Conservation (phyloP, 2,888 invertebrate genomes). For the Epistrophella euchroma region DNA sequence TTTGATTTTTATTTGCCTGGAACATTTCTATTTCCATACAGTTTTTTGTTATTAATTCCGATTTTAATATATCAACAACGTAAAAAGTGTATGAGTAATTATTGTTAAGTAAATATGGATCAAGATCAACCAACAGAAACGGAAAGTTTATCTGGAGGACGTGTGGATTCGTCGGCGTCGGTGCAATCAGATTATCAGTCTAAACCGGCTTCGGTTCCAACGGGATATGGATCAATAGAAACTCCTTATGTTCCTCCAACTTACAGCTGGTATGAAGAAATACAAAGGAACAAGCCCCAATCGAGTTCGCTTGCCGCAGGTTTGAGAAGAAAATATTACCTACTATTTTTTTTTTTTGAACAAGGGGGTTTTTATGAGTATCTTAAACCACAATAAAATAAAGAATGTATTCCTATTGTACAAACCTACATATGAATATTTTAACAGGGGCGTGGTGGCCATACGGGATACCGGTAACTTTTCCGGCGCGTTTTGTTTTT, state of each 20-base stretch:
- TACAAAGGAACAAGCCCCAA: conserved; percentile 4
- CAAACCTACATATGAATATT: too few species aligned
- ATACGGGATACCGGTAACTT: too few species aligned
- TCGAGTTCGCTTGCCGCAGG: neutral
- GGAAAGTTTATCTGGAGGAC: neutral
- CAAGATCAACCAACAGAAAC: conserved; percentile 1
- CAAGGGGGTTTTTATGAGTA: neutral
- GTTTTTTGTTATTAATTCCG: neutral
- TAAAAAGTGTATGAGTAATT: conserved; percentile 8
- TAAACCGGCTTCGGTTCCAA: neutral
- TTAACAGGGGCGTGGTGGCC: too few species aligned
- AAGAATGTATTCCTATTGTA: too few species aligned
- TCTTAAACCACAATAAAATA: too few species aligned
- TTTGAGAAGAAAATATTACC: neutral
- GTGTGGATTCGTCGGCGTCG: neutral
- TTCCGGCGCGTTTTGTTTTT: too few species aligned
- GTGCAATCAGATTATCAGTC: neutral
- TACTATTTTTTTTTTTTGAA: too few species aligned
- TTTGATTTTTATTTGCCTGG: neutral
- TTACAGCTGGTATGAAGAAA: neutral
- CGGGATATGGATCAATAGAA: conserved; percentile 26
- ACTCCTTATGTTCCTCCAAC: neutral
- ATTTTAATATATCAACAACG: neutral
- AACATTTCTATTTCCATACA: neutral
- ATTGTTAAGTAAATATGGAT: neutral